phyloP scores from a whole-genome alignment of 53 echinoderm and acorn worm genomes.

The Holothuria scabra region DNA sequence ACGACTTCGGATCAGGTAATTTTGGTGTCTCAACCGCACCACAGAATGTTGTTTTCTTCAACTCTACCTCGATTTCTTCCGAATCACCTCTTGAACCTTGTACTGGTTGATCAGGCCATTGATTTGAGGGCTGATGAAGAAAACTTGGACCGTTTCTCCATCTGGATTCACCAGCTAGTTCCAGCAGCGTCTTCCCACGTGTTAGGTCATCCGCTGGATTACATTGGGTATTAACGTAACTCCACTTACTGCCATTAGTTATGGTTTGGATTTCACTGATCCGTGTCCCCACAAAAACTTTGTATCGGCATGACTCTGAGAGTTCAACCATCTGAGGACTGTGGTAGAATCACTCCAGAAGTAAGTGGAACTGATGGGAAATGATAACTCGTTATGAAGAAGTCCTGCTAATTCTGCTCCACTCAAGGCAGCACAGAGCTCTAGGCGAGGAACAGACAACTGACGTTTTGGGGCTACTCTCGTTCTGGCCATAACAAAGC shows the following conservation, averaged over 20 bases:
- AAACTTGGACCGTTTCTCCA: neutral
- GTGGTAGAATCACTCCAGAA: too few relatives aligned
- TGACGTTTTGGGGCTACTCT: too few relatives aligned
- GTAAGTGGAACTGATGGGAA: too few relatives aligned
- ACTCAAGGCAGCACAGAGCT: too few relatives aligned
- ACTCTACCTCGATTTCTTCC: neutral
- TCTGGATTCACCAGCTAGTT: neutral
- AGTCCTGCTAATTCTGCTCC: too few relatives aligned
- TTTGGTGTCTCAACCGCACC: neutral
- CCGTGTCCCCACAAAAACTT: neutral
- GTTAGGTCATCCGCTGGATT: neutral
- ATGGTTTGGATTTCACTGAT: constrained; percentile 5
- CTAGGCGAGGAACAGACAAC: too few relatives aligned
- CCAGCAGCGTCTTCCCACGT: neutral
- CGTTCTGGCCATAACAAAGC: too few relatives aligned
- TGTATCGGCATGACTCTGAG: neutral
- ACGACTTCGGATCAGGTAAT: neutral
- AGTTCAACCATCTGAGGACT: too few relatives aligned
- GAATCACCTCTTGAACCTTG: neutral
- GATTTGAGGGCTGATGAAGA: neutral
- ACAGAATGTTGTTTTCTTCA: neutral
- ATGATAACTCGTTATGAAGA: too few relatives aligned
- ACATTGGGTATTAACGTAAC: neutral
- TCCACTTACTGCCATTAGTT: neutral
- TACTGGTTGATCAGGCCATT: neutral